Percentiles rank a stretch among this genome's conserved stretches.
Conservation (phyloP, 2,113 vertebrate species). For the Telmatochromis sp. region DNA sequence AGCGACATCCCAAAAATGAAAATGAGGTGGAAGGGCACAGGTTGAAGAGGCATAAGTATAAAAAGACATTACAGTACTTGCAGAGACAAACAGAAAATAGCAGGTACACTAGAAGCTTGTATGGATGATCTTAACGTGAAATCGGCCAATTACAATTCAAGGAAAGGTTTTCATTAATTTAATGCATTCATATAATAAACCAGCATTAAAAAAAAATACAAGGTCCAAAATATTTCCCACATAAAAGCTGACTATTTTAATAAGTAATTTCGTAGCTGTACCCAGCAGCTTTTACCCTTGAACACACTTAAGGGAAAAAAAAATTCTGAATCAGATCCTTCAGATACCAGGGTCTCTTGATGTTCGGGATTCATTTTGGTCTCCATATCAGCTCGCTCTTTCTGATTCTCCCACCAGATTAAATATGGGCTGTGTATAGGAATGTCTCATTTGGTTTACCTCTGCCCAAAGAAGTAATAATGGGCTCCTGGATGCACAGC, state of each 20-base stretch:
- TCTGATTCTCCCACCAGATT: not conserved
- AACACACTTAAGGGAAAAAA: rapidly evolving
- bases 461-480: not conserved
- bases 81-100: not conserved
- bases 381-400: not conserved
- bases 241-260: not conserved
- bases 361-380: not conserved
- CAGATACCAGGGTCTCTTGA: not conserved
- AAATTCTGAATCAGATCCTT: not conserved
- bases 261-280: not conserved
- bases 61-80: rapidly evolving
- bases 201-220: not conserved
- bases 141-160: not conserved
- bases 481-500: not conserved
- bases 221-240: not conserved
- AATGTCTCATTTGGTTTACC: not conserved
- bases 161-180: not conserved
- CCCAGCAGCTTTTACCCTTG: not conserved
- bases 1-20: rapidly evolving
- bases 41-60: not conserved
- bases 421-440: not conserved
- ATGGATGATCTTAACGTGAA: rapidly evolving
- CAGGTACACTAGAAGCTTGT: not conserved
- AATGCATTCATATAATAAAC: not conserved
- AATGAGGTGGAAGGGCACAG: not conserved